Evolutionary conservation across 2,888 invertebrate genomes (phyloP), one percentile per base, ranked within the genome.

Genomic region (Heliconius hortense): DNA sequence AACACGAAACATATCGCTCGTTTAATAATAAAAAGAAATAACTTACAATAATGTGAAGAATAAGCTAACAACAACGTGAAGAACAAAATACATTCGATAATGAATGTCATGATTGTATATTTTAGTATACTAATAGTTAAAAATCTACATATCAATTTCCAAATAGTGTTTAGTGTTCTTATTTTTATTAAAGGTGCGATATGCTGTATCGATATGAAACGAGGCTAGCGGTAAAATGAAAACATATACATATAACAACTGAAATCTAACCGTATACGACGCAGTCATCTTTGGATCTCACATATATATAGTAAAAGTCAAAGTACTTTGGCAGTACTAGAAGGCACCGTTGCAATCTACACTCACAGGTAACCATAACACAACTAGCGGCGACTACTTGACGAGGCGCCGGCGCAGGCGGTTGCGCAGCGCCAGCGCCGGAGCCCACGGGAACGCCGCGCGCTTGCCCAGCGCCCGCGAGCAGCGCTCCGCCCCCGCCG

Each of bases 241-340:
- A 81, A 81, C n/a, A 86, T 28, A 62, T 35, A 66, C 81, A 83
- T 82, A 84, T 82, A 89, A 90, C 88, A 89, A 89, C 88, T 86
- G 87, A 87, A 87, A 84, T 84, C 85, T 84, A 85, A 89, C 88
- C 89, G 90, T 87, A 88, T 86, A 88, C 89, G 83, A 88, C 87
- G 88, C 90, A 86, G 89, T 86, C 89, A 86, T 90, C 91, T 91
- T 91, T 89, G 91, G 90, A 91, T 88, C 86, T 83, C 83, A 82
- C 80, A 82, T 60, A 60, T 64, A 75, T 74, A 62, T 53, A 39
- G 39, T 56, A 71, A 84, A 81, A 82, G 83, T 84, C 83, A 82
- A 81, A 83, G 89, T 84, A 86, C 88, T 86, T 83, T 82, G 88
- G 88, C 87, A 85, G 88, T 84, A 87, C 86, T 87, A 83, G 84